Base-by-base conservation (phyloP, 1,140 invertebrate genomes). In the Meloidogyne floridensis region DNA sequence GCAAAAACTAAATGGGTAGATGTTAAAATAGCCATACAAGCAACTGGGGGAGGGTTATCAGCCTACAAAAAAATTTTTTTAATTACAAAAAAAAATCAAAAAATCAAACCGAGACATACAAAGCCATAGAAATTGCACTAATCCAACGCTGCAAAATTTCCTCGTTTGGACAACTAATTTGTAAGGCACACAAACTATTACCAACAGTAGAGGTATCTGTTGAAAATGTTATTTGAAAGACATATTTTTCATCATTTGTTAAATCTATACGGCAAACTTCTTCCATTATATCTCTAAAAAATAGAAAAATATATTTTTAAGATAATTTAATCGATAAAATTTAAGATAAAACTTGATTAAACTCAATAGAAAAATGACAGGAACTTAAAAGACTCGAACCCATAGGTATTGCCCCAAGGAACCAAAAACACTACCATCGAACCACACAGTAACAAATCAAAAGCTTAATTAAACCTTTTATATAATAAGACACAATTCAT, bases 111-210 rank as follows among this genome's bases (percentile, higher is more conserved):
- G 80, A 80, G 1, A 65, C 47, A 53, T 80, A 83, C 20, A 84
- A 70, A 53, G 78, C 75, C 80, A 84, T 43, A 15, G 84, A 75
- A 53, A 84, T 70, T 15, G 69, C 20, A 11, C 65, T 82, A 54
- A 86, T 77, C 84, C 84, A 84, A 53, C 87, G 84, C 13, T 86
- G 59, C 84, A 85, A 84, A 51, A 74, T 69, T 20, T 75, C 84
- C 13, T 47, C 18, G 53, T 56, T 79, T 20, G 79, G 54, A 72
- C 85, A 84, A 51, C 84, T 80, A 54, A 84, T 84, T 71, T 84
- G 84, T 43, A 84, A 18, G 4, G n/a, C 75, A 51, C 51, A 56
- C 13, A 79, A 56, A 13, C 77, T 65, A 42, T 79, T 65, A n/a
- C 59, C 59, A 15, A 3, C 56, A 32, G 32, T 32, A 32, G 32